Evolutionary conservation across 2,797 vertebrate species (phyloP).

Genomic region (Brachyalestes nurse): DNA sequence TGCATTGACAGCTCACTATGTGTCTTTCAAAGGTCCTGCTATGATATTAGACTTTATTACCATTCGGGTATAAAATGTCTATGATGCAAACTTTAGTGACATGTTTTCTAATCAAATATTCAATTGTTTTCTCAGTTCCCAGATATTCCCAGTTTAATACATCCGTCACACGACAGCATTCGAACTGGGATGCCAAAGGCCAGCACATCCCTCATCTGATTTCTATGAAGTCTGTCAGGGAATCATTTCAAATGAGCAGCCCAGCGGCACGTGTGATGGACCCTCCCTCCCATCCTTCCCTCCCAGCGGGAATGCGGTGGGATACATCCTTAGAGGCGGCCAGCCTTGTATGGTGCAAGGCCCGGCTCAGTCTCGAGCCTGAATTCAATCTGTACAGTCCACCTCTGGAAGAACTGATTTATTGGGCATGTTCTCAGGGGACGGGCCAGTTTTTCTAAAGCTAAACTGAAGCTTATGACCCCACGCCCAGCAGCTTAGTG

Average conservation of each 20-base stretch:
- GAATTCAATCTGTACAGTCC: slow-evolving; percentile 9
- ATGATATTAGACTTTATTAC: neutral
- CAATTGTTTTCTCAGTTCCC: neutral
- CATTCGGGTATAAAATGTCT: neutral
- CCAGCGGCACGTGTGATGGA: neutral
- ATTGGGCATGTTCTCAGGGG: slow-evolving; percentile 28
- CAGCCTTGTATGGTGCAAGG: slow-evolving; percentile 1
- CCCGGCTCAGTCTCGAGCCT: slow-evolving; percentile 2
- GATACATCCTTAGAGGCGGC: slow-evolving; percentile 8
- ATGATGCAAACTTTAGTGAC: neutral
- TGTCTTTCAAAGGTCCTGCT: neutral
- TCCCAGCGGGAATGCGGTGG: neutral
- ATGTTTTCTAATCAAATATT: neutral
- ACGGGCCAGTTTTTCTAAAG: slow-evolving; percentile 38
- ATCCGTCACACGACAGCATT: slow-evolving; percentile 20
- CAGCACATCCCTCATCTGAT: slow-evolving; percentile 27
- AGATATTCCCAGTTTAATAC: slow-evolving; percentile 10
- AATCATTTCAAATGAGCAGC: slow-evolving; percentile 18
- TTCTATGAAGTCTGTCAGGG: slow-evolving; percentile 24
- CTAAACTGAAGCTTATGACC: slow-evolving; percentile 49
- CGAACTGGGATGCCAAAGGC: slow-evolving; percentile 4
- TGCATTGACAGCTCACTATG: neutral
- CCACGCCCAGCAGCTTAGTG: slow-evolving; percentile 32
- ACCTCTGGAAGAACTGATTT: slow-evolving; percentile 39
- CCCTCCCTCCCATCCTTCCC: slow-evolving; percentile 4